These are phyloP conservation scores for Probosciger aterrimus DNA, from an alignment of 2,113 vertebrate genomes.

Conservation along the genomic window DNA sequence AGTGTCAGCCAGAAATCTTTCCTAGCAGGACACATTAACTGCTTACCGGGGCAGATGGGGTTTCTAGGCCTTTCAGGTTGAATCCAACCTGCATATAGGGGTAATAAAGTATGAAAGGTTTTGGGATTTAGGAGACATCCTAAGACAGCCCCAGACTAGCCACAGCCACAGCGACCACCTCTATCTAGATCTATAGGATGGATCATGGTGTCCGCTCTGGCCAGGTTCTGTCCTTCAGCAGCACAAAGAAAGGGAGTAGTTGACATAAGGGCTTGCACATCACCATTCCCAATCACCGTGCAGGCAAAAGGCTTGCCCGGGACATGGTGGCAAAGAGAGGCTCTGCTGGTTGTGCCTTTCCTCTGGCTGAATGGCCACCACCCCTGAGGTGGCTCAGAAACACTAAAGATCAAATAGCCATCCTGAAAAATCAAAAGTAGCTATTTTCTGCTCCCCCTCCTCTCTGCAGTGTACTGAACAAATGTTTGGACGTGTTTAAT, in stretches of 20 bases:
- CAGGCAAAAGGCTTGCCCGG: background rate
- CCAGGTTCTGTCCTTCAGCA: background rate
- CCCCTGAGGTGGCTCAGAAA: background rate
- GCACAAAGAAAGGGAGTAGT: background rate
- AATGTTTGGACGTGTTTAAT: background rate
- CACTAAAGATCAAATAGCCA: accelerated
- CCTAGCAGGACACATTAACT: background rate
- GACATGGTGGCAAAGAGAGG: background rate
- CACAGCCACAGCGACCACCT: background rate
- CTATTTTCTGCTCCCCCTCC: background rate
- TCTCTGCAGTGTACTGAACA: background rate
- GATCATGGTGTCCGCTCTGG: background rate
- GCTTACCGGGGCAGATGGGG: background rate
- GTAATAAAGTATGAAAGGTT: background rate
- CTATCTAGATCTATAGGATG: background rate
- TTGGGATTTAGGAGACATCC: background rate
- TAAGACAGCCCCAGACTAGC: background rate
- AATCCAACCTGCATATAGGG: background rate
- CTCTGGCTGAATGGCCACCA: background rate
- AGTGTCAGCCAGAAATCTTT: background rate
- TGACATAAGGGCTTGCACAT: background rate
- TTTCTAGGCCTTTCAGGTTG: background rate
- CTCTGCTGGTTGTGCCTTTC: background rate
- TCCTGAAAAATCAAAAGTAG: background rate
- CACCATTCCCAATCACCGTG: background rate